Conservation (phyloP, 2,888 invertebrate species). For the Drosophila trichaetosa region DNA sequence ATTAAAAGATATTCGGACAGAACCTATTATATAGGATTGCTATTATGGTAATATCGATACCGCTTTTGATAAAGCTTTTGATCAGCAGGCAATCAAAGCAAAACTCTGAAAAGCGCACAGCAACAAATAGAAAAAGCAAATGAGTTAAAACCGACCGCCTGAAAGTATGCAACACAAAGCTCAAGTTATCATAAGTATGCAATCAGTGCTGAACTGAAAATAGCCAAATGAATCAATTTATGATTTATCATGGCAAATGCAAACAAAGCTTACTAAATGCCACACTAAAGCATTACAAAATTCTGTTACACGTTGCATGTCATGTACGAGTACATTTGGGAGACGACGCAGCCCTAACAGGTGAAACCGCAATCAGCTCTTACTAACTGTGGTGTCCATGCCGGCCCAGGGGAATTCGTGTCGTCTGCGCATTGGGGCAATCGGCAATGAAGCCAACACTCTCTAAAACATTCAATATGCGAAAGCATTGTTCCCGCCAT, state of each 20-base stretch:
- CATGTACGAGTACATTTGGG: constrained; percentile 14
- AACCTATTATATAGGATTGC: neutral
- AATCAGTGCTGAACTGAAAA: neutral
- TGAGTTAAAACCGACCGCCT: neutral
- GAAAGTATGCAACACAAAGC: constrained; percentile 23
- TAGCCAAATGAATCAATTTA: neutral
- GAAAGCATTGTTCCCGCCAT: constrained; percentile 35
- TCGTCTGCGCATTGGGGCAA: constrained; percentile 44
- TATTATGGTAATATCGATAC: neutral
- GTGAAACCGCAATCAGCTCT: constrained; percentile 5
- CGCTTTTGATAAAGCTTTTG: neutral
- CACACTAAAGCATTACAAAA: constrained; percentile 7
- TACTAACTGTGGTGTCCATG: neutral
- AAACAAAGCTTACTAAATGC: neutral
- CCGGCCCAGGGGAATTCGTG: constrained; percentile 16
- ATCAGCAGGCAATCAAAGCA: neutral
- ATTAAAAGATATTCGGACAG: neutral
- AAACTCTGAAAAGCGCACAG: constrained; percentile 9
- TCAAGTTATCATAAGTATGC: constrained; percentile 11
- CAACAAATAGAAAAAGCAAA: neutral
- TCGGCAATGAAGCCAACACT: constrained; percentile 33
- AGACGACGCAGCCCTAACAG: constrained; percentile 15
- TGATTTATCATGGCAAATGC: neutral
- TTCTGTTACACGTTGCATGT: constrained; percentile 31
- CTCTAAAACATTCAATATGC: constrained; percentile 8